Evolutionary conservation across 2,888 invertebrate genomes (phyloP), one percentile per base, ranked within the genome.

Genomic region (Argyra leucocephala): DNA sequence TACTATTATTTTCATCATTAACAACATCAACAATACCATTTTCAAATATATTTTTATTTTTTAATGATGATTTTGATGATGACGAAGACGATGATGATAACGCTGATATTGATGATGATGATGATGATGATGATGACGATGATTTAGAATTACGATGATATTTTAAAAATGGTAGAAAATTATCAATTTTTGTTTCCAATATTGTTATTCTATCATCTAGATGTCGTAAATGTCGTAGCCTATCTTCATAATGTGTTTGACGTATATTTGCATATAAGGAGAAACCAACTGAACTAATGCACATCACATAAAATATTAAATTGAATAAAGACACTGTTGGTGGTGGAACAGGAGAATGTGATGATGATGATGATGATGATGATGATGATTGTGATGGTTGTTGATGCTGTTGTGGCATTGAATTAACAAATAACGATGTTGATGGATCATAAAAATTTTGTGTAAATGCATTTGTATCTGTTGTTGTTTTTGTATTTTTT

Each of bases 251-350:
- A 66, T 76, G 75, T 65, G 75, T 74, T 69, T 80, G 79, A 64
- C 78, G 76, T 70, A 76, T 74, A 67, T 76, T 78, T 68, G 75
- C 74, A 67, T 80, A 80, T 37, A 80, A 69, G 4, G 80, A 76
- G 66, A 80, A 76, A 66, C 75, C 78, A 72, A 80, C 73, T 65
- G 79, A 77, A 71, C 75, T 75, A 70, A 79, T 72, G 72, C 79
- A 79, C 69, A 80, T 73, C 72, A 78, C 73, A 71, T 77, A 80
- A 72, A 78, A 73, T 70, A 76, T 73, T 67, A 78, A 71, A 71
- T 77, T 77, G 70, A 78, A 71, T 72, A 78, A 72, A 69, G 79
- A 75, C 69, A 75, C 72, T 62, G 70, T 48, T 48, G 48, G 48
- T 48, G 48, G 48, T 48, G 48, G 48, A 48, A 48, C 48, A 48